A percentile compares a stretch with the other conserved stretches of the same genome.
phyloP scores from a whole-genome alignment of 2,888 invertebrate genomes.

The Caenorhabditis macrosperma region DNA sequence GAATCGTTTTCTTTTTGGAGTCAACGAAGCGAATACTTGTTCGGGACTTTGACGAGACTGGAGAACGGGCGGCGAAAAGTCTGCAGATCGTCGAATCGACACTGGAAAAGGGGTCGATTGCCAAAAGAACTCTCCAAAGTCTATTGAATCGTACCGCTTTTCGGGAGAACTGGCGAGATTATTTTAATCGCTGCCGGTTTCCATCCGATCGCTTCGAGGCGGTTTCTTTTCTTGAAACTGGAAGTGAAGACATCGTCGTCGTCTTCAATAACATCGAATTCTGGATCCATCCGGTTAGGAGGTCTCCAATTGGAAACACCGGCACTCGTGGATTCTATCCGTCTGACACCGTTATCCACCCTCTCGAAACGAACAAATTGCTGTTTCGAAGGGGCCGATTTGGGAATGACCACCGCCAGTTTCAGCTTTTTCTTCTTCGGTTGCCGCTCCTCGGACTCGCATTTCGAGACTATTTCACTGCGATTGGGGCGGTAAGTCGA shows the following conservation, averaged over 20 bases:
- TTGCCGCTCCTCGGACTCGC: background rate
- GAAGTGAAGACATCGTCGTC: background rate
- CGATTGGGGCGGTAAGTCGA: conserved; percentile 41
- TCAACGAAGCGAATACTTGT: conserved; percentile 48
- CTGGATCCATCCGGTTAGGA: no score
- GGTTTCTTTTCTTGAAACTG: no score
- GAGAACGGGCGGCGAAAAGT: conserved; percentile 12
- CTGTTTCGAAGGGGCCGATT: background rate
- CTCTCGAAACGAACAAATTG: background rate
- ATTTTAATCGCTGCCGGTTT: conserved; percentile 9
- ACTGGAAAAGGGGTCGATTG: no score
- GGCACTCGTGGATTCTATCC: background rate
- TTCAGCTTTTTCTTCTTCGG: conserved; percentile 29
- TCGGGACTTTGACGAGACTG: conserved; percentile 43
- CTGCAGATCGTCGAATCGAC: background rate
- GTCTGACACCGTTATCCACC: background rate
- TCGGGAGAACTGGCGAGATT: conserved; percentile 17
- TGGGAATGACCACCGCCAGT: conserved; percentile 8
- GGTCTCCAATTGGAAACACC: no score
- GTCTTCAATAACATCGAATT: background rate
- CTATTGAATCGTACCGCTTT: no score
- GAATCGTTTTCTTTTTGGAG: conserved; percentile 32
- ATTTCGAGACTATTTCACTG: conserved; percentile 34
- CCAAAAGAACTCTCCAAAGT: no score
- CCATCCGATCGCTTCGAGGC: no score